A percentile compares a stretch with the other conserved stretches of the same genome.
Conservation (phyloP, 2,797 vertebrate species). For the Falco biarmicus region DNA sequence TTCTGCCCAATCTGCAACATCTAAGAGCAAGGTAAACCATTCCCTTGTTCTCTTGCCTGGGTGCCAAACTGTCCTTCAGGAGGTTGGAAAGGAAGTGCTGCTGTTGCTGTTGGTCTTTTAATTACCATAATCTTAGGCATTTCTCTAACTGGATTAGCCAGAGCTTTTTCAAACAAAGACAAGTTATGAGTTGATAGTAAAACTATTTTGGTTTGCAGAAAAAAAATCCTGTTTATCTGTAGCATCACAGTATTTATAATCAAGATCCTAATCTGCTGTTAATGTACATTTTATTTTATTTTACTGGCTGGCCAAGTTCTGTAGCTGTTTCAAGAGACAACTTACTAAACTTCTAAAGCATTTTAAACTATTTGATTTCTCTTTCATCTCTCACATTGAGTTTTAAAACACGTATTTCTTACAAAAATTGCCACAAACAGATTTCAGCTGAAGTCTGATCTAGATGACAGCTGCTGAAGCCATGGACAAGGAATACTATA, state of each 20-base stretch:
- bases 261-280: neutral
- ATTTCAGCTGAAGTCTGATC: constrained; percentile 23
- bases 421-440: neutral
- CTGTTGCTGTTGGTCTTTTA: neutral
- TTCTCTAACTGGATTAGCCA: neutral
- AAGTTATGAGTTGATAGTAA: neutral
- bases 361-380: constrained; percentile 3
- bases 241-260: neutral
- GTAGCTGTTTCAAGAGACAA: neutral
- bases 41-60: neutral
- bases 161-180: neutral
- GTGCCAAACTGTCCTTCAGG: neutral
- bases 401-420: constrained; percentile 22
- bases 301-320: neutral
- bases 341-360: neutral
- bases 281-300: neutral
- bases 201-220: neutral
- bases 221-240: neutral
- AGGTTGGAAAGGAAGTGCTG: neutral
- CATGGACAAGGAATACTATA: neutral
- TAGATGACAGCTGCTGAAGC: constrained; percentile 30
- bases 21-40: neutral
- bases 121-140: neutral
- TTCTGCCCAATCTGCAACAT: neutral
- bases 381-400: neutral